These are phyloP conservation scores for Tetragonisca angustula DNA, from an alignment of 2,888 invertebrate species.

Conservation along the genomic window DNA sequence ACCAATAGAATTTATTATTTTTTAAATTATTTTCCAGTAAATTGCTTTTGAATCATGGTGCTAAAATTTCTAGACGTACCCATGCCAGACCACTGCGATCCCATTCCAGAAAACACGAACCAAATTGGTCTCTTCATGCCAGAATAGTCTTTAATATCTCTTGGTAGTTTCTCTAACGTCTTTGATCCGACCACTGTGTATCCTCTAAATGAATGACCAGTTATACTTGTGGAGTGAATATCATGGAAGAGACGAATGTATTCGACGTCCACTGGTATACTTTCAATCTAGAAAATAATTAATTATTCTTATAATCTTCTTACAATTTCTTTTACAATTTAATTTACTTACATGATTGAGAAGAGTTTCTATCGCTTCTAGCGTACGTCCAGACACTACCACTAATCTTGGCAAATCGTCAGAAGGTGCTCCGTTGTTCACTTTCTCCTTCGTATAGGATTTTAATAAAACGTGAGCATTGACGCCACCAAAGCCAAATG, in stretches of 20 bases:
- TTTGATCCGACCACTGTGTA: slow-evolving; percentile 86
- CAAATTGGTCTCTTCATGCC: slow-evolving; percentile 90
- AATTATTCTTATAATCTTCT: background rate
- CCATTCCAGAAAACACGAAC: slow-evolving; percentile 91
- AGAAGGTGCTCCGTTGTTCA: slow-evolving; percentile 87
- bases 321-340: background rate
- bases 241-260: slow-evolving; percentile 87
- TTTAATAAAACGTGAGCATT: slow-evolving; percentile 91
- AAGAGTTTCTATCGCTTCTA: slow-evolving; percentile 89
- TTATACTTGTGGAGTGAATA: slow-evolving; percentile 85
- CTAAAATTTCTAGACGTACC: slow-evolving; percentile 35
- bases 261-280: slow-evolving; percentile 87
- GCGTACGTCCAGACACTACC: slow-evolving; percentile 91
- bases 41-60: background rate
- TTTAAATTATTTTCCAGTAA: background rate
- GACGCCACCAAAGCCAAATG: slow-evolving; percentile 97
- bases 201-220: slow-evolving; percentile 91
- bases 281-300: slow-evolving; percentile 80
- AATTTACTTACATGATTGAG: slow-evolving; percentile 86
- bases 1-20: background rate
- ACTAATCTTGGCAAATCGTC: slow-evolving; percentile 91
- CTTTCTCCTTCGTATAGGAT: slow-evolving; percentile 86
- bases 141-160: slow-evolving; percentile 87
- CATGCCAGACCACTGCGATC: slow-evolving; percentile 68
- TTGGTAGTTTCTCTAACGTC: slow-evolving; percentile 80